Base-by-base conservation (phyloP, 1,140 invertebrate species). In the Penaeus indicus region DNA sequence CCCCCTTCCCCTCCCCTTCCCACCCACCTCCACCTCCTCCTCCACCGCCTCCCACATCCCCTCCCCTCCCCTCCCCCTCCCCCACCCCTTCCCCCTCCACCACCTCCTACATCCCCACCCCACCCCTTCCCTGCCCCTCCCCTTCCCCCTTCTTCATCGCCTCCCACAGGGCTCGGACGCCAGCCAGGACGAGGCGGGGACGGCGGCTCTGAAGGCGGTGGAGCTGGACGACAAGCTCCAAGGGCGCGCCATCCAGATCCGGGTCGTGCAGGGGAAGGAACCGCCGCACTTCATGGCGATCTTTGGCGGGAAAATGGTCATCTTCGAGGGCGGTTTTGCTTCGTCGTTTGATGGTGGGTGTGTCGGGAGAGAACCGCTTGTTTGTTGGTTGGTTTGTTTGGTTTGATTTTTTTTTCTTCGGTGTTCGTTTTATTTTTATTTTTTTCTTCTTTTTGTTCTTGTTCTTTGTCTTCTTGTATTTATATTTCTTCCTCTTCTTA, bases 211-310 rank as follows among this genome's bases (percentile, higher is more conserved):
- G 72, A 94, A 95, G 91, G 93, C 95, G 19, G 94, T 95, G 63
- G 94, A 94, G 91, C 92, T 96, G 69, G 95, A 96, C 90, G 94
- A 95, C 90, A 94, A 95, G 85, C 91, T 94, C 22, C 94, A 93
- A 64, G 94, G 94, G 22, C 91, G 92, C 60, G 94, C 94, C 21
- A 94, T 96, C 64, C 95, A 97, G 93, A 95, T 97, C 5, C 95
- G 97, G 91, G 95, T 98, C 7, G 95, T 96, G 38, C 96, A 98
- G 93, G 96, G 96, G 47, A 96, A 97, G 92, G 97, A 99, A 93
- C 97, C 97, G 11, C 95, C 97, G 1, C 96, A 98, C 92, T 97
- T 99, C 92, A 94, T 97, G 87, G 96, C 97, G 92, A 96, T 98
- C 75, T 98, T 98, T 93, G 95, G 96, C 92, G 97, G 97, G 69